Percentiles rank a stretch among this genome's conserved stretches.
phyloP scores from a whole-genome alignment of 2,888 invertebrate genomes.

The Ellobium chinense region DNA sequence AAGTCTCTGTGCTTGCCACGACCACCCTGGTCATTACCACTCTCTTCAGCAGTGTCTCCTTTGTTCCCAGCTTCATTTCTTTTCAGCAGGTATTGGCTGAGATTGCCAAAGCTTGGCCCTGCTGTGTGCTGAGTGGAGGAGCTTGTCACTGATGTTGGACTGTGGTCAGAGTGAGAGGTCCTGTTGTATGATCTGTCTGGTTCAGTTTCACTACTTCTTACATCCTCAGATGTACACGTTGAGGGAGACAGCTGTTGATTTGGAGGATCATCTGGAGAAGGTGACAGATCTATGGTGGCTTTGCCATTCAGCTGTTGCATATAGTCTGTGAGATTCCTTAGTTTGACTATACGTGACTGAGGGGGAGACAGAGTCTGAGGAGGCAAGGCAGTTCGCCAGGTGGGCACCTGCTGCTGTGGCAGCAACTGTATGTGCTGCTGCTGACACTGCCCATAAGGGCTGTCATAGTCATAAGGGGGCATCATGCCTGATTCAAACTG shows the following conservation, averaged over 20 bases:
- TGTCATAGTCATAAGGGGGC: constrained; percentile 46
- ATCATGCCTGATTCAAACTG: constrained; percentile 56
- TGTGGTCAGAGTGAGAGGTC: constrained; percentile 60
- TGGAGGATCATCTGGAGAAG: constrained; percentile 70
- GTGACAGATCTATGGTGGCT: constrained; percentile 71
- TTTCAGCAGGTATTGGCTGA: constrained; percentile 68
- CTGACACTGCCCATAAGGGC: not conserved
- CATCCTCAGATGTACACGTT: constrained; percentile 67
- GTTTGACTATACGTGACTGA: constrained; percentile 65
- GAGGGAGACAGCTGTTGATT: constrained; percentile 68
- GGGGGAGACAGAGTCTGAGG: constrained; percentile 64
- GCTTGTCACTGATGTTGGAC: constrained; percentile 68
- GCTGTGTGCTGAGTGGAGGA: constrained; percentile 59
- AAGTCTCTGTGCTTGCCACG: not conserved
- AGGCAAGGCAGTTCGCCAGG: constrained; percentile 66
- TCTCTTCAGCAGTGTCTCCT: constrained; percentile 34
- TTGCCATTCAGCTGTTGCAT: constrained; percentile 63
- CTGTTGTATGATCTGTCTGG: constrained; percentile 53
- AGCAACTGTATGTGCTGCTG: constrained; percentile 33
- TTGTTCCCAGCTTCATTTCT: constrained; percentile 57
- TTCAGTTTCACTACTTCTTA: constrained; percentile 68
- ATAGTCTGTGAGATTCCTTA: constrained; percentile 68
- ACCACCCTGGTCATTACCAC: not conserved
- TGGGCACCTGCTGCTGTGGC: constrained; percentile 50
- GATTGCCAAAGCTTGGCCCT: constrained; percentile 64